phyloP scores from a whole-genome alignment of 2,888 invertebrate genomes.

The Tubiluchus corallicola region DNA sequence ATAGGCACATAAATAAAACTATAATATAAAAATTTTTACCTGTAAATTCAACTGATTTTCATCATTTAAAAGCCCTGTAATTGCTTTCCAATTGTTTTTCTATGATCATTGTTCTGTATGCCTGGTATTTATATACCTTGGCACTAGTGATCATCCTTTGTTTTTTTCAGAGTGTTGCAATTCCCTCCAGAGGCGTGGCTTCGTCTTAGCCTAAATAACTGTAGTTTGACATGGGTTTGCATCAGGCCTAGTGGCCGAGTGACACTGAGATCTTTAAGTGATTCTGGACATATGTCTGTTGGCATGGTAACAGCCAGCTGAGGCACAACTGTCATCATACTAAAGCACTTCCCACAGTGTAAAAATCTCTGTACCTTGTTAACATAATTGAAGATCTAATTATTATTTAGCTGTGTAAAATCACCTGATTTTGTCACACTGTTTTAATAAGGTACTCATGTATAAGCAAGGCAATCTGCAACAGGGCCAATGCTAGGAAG shows the following conservation, averaged over 20 bases:
- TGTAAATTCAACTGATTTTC: neutral
- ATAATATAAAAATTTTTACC: neutral
- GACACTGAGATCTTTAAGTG: conserved; percentile 56
- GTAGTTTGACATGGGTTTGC: conserved; percentile 75
- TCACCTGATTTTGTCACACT: too few species aligned
- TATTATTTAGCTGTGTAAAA: too few species aligned
- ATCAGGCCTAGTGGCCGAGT: conserved; percentile 74
- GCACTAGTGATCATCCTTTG: conserved; percentile 6
- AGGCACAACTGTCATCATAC: too few species aligned
- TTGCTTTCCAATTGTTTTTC: conserved; percentile 2
- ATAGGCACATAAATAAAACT: too few species aligned
- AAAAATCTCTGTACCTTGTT: too few species aligned
- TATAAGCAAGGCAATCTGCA: too few species aligned
- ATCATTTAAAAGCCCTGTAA: neutral
- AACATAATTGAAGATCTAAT: too few species aligned
- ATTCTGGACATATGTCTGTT: conserved; percentile 72
- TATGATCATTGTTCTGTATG: conserved; percentile 7
- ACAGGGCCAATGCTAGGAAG: too few species aligned
- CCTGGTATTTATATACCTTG: conserved; percentile 1
- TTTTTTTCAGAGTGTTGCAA: conserved; percentile 61
- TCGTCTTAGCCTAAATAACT: conserved; percentile 71
- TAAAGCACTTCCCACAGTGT: too few species aligned
- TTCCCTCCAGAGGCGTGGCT: conserved; percentile 95
- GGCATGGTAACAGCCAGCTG: conserved; percentile 30
- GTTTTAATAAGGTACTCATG: too few species aligned